A percentile compares a stretch with the other conserved stretches of the same genome.
phyloP scores from a whole-genome alignment of 2,888 invertebrate species.

The Plebejus argus region DNA sequence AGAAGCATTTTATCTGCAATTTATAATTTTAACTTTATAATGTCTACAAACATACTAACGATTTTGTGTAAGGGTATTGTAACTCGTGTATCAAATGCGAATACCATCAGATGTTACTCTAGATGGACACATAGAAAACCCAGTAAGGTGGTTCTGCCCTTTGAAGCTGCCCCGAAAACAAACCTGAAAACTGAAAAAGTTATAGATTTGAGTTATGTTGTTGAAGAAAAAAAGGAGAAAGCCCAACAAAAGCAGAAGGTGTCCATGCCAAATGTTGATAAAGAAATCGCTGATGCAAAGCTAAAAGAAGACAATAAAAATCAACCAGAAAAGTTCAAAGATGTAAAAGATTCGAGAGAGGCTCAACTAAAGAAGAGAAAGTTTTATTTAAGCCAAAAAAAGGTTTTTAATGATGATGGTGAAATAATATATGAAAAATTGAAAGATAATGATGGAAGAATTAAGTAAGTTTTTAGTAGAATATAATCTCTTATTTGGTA shows the following conservation, averaged over 20 bases:
- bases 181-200: constrained; percentile 66
- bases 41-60: constrained; percentile 28
- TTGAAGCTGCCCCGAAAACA: constrained; percentile 55
- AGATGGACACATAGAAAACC: constrained; percentile 80
- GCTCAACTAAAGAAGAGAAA: constrained; percentile 57
- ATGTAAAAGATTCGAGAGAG: constrained; percentile 58
- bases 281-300: neutral
- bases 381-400: constrained; percentile 63
- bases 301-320: constrained; percentile 2
- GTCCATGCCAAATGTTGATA: constrained; percentile 26
- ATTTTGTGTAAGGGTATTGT: constrained; percentile 5
- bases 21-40: neutral
- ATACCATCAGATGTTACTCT: constrained; percentile 58
- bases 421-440: constrained; percentile 83
- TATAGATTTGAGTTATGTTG: constrained; percentile 58
- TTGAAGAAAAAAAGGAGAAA: constrained; percentile 44
- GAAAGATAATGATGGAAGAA: constrained; percentile 80
- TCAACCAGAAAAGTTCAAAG: constrained; percentile 44
- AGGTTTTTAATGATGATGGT: constrained; percentile 77
- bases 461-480: constrained; percentile 65
- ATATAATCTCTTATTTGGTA: neutral
- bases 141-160: constrained; percentile 73
- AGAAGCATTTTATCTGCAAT: neutral
- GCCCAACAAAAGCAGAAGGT: constrained; percentile 37
- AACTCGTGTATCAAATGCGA: neutral